Evolutionary conservation across 1,140 invertebrate species (phyloP), one percentile per base, ranked within the genome.

Genomic region (Caerostris extrusa): DNA sequence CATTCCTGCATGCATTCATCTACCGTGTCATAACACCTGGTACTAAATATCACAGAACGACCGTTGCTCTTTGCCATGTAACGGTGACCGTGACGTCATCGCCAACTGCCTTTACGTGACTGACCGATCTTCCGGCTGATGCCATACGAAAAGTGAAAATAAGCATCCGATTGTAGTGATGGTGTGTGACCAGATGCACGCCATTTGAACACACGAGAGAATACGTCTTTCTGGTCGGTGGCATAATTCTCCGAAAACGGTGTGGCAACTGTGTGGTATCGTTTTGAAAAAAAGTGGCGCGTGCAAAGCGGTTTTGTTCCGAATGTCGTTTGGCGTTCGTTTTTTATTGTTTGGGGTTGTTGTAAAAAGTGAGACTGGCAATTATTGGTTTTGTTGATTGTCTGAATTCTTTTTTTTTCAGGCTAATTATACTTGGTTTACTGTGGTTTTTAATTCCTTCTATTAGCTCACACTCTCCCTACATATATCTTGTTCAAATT

Each of bases 61-160:
- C 71, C 71, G 82, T 83, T 83, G 82, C 82, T 83, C 55, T 77
- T 12, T 55, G 17, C 81, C 12, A 58, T 19, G 82, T 83, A 83
- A 83, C 82, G 82, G 82, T 83, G 34, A n/a, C 17, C 6, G 82
- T 83, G 82, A 83, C 82, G 82, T 83, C 82, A 83, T 58, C 34
- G 14, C 50, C 50, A 34, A 77, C 71, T 34, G 50, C 71, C 19
- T 50, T 77, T 77, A 77, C 71, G 71, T 77, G 71, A 77, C 71
- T 57, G 55, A 19, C 55, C 56, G 55, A 58, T 58, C 82, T 19
- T 83, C 82, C 82, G 82, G 34, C 34, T 83, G 82, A 56, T 83
- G 82, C 82, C 82, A 83, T n/a, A 19, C 82, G 6, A 17, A 83
- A 58, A 56, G 56, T 57, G 56, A 83, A 57, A 83, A 83, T 56